Evolutionary conservation across 2,888 invertebrate genomes (phyloP).

Genomic region (Agrotis puta): DNA sequence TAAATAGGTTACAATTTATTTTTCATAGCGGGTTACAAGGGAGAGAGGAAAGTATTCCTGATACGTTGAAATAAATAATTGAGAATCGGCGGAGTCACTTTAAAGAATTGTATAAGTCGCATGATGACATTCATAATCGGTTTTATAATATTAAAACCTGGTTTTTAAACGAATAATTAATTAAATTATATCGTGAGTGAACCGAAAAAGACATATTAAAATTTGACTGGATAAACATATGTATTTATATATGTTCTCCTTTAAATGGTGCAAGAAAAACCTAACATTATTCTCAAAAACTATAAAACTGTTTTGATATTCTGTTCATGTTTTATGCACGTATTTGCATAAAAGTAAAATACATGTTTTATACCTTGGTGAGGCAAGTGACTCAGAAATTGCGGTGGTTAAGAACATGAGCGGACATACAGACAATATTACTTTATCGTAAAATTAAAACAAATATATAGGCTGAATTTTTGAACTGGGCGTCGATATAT

Average conservation of each 20-base stretch:
- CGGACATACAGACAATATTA: neutral
- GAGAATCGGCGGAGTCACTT: slow-evolving; percentile 33
- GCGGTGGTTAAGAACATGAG: neutral
- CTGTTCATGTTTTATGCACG: too few species aligned
- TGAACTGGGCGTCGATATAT: too few species aligned
- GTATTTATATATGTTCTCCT: too few species aligned
- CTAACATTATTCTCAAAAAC: neutral
- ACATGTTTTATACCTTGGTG: too few species aligned
- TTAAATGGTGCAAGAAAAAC: neutral
- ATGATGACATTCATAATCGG: neutral
- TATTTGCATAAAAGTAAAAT: too few species aligned
- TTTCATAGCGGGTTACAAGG: slow-evolving; percentile 17
- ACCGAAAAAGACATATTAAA: too few species aligned
- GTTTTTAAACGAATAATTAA: neutral
- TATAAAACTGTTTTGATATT: neutral
- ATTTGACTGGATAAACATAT: neutral
- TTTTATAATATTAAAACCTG: neutral
- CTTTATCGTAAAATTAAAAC: neutral
- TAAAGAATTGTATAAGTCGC: slow-evolving; percentile 2
- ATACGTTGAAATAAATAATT: slow-evolving; percentile 1
- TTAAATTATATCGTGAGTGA: neutral
- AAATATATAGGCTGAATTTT: too few species aligned
- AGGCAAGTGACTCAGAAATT: neutral
- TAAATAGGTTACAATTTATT: slow-evolving; percentile 48
- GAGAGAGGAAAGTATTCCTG: slow-evolving; percentile 54